A percentile compares a stretch with the other conserved stretches of the same genome.
Conservation (phyloP, 2,888 invertebrate species). For the Caenorhabditis sulstoni region DNA sequence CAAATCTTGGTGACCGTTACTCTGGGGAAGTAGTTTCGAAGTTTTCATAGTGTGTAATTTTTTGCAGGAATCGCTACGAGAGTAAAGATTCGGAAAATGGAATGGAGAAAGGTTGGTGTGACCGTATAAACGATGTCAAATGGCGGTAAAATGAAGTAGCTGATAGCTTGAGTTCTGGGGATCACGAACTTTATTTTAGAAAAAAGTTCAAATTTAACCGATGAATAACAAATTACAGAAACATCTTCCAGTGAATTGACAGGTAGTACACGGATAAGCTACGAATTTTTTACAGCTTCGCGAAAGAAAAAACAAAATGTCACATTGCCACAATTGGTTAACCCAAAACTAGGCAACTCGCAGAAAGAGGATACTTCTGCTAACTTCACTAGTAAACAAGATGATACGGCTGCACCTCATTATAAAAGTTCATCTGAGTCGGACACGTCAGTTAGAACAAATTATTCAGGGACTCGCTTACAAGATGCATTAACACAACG, state of each 20-base stretch:
- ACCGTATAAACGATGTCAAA: constrained; percentile 6
- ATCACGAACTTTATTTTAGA: no score
- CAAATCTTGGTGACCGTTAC: neutral
- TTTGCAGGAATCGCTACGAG: constrained; percentile 43
- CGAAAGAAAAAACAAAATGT: constrained; percentile 48
- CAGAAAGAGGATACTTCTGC: constrained; percentile 1
- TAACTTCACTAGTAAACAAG: constrained; percentile 16
- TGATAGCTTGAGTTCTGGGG: no score
- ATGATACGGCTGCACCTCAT: neutral
- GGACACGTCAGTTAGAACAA: constrained; percentile 44
- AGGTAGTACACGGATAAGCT: no score
- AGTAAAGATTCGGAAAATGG: constrained; percentile 54
- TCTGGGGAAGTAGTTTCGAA: constrained; percentile 5
- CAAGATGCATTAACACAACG: constrained; percentile 46
- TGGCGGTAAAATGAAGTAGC: constrained; percentile 4
- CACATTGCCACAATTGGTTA: constrained; percentile 54
- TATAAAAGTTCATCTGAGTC: constrained; percentile 50
- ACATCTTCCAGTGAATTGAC: no score
- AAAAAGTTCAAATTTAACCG: no score
- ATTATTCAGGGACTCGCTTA: constrained; percentile 35
- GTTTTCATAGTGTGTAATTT: no score
- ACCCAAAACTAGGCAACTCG: constrained; percentile 17
- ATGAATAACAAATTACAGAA: no score
- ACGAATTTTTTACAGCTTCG: constrained; percentile 23
- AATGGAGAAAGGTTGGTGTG: constrained; percentile 58